Base-by-base conservation (phyloP, 1,140 invertebrate species). In the Pteromalus puparum region DNA sequence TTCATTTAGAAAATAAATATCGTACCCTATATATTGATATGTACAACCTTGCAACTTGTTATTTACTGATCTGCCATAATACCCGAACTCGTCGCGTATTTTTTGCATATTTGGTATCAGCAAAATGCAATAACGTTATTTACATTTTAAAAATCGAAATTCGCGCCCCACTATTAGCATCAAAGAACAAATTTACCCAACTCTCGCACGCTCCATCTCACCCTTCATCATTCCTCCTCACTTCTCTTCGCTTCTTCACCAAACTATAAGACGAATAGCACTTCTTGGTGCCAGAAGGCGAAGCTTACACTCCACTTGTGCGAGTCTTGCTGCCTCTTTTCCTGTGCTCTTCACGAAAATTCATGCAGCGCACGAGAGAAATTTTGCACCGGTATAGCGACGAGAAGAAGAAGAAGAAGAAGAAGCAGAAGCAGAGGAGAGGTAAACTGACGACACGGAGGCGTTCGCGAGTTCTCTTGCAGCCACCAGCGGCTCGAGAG, bases 211-310 rank as follows among this genome's bases (percentile, higher is more conserved):
- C 53, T n/a, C 6, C 53, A 61, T 21, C 53, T 61, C 53, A 21
- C 53, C 53, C 53, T 61, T 61, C 53, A n/a, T 61, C 53, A n/a
- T 61, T 61, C 53, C 53, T 21, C 53, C 18, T 61, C 5, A n/a
- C 53, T 61, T 61, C 53, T n/a, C 73, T 42, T 75, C 73, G 26
- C 38, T 10, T 7, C 73, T 34, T 75, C 28, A 65, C 74, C 74
- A 68, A 87, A 82, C 83, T 83, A 84, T 86, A 87, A 86, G 86
- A 87, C 86, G 83, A 86, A 87, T 87, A 87, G 87, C 78, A 86
- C 84, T 86, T 83, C 80, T 48, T 70, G 67, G 53, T 72, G 70
- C 67, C 73, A 70, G 77, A 83, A 86, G 68, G 77, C 81, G 79
- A 87, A 84, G 74, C 85, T 84, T 84, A 74, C 46, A 86, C 65